phyloP scores from a whole-genome alignment of 2,113 vertebrate species.

The Pipa parva region DNA sequence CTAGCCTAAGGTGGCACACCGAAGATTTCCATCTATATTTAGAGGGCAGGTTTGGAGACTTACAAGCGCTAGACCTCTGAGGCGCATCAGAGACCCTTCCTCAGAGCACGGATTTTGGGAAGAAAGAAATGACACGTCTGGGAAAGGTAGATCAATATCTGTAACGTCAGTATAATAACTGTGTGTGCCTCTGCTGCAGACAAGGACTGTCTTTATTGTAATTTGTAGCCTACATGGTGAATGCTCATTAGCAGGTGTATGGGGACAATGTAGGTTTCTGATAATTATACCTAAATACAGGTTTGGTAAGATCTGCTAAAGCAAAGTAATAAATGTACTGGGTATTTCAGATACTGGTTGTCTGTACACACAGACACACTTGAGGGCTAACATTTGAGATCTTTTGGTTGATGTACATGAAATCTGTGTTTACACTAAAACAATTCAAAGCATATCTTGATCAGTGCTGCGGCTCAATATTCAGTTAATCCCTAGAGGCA shows the following conservation, averaged over 20 bases:
- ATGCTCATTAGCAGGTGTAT: slow-evolving; percentile 13
- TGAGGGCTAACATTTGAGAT: too few species aligned
- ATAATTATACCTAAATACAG: not conserved
- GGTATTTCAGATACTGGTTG: not conserved
- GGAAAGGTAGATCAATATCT: not conserved
- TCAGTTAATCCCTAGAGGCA: too few species aligned
- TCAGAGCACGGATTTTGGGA: not conserved
- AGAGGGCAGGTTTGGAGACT: slow-evolving; percentile 13
- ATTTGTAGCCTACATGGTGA: not conserved
- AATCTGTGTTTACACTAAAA: too few species aligned
- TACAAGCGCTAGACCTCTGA: not conserved
- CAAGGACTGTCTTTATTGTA: not conserved
- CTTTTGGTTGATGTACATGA: too few species aligned
- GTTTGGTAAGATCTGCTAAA: not conserved
- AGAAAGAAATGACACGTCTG: not conserved
- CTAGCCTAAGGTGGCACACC: too few species aligned
- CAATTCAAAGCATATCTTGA: too few species aligned
- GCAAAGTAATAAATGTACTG: not conserved
- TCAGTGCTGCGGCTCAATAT: too few species aligned
- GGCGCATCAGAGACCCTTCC: not conserved
- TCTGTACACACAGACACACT: too few species aligned
- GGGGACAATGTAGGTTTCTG: not conserved
- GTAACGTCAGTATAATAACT: not conserved
- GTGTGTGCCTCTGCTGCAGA: not conserved
- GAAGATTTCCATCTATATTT: not conserved